Conservation (phyloP, 23 tunicate genomes). For the Trididemnum clinides region DNA sequence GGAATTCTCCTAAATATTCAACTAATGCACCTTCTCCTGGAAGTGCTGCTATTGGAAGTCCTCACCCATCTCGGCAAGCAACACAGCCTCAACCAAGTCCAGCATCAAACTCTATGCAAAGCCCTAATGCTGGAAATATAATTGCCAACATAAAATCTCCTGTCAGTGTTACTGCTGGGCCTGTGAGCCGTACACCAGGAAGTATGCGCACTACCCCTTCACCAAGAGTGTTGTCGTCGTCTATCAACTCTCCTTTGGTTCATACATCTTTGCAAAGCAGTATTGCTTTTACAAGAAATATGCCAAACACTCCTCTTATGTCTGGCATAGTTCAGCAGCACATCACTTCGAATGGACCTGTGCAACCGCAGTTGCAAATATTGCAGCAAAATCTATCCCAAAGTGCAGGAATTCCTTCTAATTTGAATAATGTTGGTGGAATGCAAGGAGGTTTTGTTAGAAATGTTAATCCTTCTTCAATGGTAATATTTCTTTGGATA, state of each 20-base stretch:
- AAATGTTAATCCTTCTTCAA: not conserved
- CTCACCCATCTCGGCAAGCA: conserved; percentile 55
- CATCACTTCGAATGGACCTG: conserved; percentile 38
- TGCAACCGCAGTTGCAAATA: conserved; percentile 31
- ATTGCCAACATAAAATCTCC: conserved; percentile 63
- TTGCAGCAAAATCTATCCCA: not conserved
- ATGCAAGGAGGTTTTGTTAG: not conserved
- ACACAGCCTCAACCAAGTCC: conserved; percentile 86
- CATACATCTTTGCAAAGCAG: conserved; percentile 32
- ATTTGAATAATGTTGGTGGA: not conserved
- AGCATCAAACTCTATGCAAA: conserved; percentile 67
- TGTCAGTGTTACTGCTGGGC: conserved; percentile 62
- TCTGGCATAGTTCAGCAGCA: conserved; percentile 2
- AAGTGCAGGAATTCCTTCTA: not conserved
- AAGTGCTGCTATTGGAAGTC: conserved; percentile 51
- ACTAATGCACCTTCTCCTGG: conserved; percentile 51
- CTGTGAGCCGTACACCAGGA: conserved; percentile 55
- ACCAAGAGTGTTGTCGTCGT: conserved; percentile 64
- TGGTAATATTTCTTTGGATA: not conserved
- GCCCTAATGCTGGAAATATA: conserved; percentile 71
- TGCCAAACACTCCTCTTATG: conserved; percentile 15
- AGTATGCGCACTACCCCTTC: conserved; percentile 86
- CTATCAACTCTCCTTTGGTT: conserved; percentile 48
- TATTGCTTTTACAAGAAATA: conserved; percentile 29
- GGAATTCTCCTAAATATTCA: conserved; percentile 43